These are phyloP conservation scores for Clanis bilineata DNA, from an alignment of 2,888 invertebrate genomes.

Conservation along the genomic window DNA sequence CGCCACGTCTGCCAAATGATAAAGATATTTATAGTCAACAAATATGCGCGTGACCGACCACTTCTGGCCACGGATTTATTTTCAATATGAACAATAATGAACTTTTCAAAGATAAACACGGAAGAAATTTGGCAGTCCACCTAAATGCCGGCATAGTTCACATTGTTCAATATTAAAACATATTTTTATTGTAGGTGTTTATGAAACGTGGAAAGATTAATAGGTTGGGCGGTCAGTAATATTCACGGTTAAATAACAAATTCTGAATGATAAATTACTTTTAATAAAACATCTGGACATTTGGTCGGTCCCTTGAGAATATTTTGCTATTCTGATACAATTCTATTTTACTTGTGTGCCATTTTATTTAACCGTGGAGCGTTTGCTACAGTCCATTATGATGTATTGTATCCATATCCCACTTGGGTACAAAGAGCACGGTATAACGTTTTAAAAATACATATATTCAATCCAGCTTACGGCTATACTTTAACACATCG, in stretches of 20 bases:
- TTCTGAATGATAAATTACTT: background rate
- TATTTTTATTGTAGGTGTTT: conserved; percentile 5
- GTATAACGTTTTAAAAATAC: no score
- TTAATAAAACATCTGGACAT: background rate
- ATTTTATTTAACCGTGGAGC: no score
- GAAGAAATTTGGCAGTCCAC: conserved; percentile 33
- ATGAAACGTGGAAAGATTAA: background rate
- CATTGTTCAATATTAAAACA: conserved; percentile 23
- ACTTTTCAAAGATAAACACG: conserved; percentile 50
- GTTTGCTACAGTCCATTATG: no score
- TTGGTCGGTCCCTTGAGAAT: no score
- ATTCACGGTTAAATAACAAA: background rate
- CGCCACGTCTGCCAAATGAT: conserved; percentile 74
- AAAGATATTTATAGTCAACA: conserved; percentile 66
- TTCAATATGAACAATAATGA: conserved; percentile 57
- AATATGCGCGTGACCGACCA: conserved; percentile 74
- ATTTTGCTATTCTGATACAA: background rate
- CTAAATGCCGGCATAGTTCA: conserved; percentile 25
- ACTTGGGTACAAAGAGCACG: no score
- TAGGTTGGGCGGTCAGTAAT: background rate
- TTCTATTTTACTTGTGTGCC: no score
- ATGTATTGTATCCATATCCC: no score
- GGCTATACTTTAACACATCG: no score
- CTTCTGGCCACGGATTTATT: conserved; percentile 63
- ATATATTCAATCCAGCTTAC: no score